A percentile compares a stretch with the other conserved stretches of the same genome.
Evolutionary conservation across 2,888 invertebrate species (phyloP).

Genomic region (Xestoiulus laeticollis): DNA sequence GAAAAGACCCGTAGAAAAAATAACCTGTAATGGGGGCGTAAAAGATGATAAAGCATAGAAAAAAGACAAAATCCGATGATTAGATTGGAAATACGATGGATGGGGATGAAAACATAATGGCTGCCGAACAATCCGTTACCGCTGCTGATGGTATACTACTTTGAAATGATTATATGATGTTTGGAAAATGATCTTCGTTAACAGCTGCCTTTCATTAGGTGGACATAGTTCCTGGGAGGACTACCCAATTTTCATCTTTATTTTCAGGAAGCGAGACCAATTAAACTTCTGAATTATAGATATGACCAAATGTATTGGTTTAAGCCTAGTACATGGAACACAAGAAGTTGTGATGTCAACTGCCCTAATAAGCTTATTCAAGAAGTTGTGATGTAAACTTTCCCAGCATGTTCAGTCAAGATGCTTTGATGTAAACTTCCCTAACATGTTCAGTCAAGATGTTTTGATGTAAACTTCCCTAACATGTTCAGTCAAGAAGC

Average conservation of each 20-base stretch:
- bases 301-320: too few species aligned
- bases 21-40: neutral
- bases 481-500: too few species aligned
- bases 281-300: too few species aligned
- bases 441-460: too few species aligned
- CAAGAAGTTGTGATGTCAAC: too few species aligned
- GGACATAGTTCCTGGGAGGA: neutral
- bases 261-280: neutral
- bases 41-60: neutral
- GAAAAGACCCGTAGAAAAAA: neutral
- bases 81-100: neutral
- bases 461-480: too few species aligned
- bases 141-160: neutral
- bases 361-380: too few species aligned
- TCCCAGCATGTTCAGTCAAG: too few species aligned
- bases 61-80: neutral
- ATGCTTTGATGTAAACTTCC: too few species aligned
- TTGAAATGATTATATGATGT: neutral
- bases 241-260: neutral
- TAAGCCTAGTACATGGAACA: too few species aligned
- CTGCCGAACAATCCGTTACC: neutral
- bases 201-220: neutral
- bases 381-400: too few species aligned
- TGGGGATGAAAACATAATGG: neutral
- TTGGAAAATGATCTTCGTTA: neutral